A percentile compares a stretch with the other conserved stretches of the same genome.
Conservation (phyloP, 2,888 invertebrate species). For the Busseola fusca region DNA sequence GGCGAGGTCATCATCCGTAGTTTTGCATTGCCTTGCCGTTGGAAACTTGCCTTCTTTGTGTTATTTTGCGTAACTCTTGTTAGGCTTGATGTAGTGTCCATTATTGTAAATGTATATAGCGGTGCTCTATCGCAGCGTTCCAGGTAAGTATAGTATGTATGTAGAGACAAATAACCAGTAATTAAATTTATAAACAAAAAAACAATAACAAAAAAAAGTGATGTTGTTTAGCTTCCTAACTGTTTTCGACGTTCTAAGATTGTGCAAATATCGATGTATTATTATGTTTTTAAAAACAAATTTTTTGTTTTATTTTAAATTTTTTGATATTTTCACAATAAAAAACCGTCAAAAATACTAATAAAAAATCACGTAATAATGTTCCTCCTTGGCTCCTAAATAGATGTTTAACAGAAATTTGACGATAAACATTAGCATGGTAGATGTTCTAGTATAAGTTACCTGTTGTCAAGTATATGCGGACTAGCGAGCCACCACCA, state of each 20-base stretch:
- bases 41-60: conserved; percentile 81
- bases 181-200: conserved; percentile 63
- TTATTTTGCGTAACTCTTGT: conserved; percentile 84
- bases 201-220: conserved; percentile 68
- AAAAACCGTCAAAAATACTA: conserved; percentile 65
- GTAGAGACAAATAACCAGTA: conserved; percentile 71
- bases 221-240: conserved; percentile 81
- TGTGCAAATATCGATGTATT: conserved; percentile 74
- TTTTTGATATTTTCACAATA: conserved; percentile 76
- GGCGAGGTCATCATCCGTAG: conserved; percentile 71
- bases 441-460: conserved; percentile 79
- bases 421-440: conserved; percentile 78
- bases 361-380: conserved; percentile 67
- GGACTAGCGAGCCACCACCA: conserved; percentile 80
- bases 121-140: conserved; percentile 66
- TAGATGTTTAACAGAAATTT: conserved; percentile 71
- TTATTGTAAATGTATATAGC: conserved; percentile 79
- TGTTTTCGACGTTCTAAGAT: conserved; percentile 72
- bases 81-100: conserved; percentile 87
- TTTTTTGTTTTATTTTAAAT: conserved; percentile 6
- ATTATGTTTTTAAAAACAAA: conserved; percentile 13
- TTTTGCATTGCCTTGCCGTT: conserved; percentile 83
- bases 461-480: conserved; percentile 67
- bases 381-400: conserved; percentile 83
- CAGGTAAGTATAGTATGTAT: conserved; percentile 79